Percentiles rank a stretch among this genome's conserved stretches.
phyloP scores from a whole-genome alignment of 2,797 vertebrate species.

The Notoglanidium macrostoma region DNA sequence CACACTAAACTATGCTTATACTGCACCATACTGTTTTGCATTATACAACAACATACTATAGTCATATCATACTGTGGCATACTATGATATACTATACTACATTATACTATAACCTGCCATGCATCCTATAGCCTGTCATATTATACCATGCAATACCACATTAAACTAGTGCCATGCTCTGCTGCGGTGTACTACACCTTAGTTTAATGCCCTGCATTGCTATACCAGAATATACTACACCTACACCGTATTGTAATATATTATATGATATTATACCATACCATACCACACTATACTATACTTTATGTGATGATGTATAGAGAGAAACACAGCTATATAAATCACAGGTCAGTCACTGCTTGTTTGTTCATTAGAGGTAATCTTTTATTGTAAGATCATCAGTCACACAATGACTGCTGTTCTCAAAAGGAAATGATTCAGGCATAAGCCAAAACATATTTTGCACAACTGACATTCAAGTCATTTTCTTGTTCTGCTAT shows the following conservation, averaged over 20 bases:
- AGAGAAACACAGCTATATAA: not conserved
- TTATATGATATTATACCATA: not conserved
- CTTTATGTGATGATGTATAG: not conserved
- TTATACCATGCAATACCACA: not conserved
- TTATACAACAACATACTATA: not conserved
- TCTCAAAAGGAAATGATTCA: conserved; percentile 10
- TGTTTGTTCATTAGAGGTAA: conserved; percentile 2
- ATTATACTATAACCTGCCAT: not conserved
- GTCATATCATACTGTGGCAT: not conserved
- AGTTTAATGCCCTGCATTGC: not conserved
- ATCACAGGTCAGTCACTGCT: not conserved
- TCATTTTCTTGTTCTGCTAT: not conserved
- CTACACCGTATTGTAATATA: not conserved
- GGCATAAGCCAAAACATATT: conserved; percentile 3
- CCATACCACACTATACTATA: not conserved
- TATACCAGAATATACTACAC: not conserved
- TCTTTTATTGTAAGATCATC: not conserved
- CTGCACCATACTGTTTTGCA: too few species aligned
- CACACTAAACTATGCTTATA: not conserved
- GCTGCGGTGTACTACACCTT: not conserved
- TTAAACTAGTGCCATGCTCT: not conserved
- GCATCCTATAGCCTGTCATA: not conserved
- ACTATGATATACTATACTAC: not conserved
- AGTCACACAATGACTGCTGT: not conserved
- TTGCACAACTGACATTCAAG: conserved; percentile 7